phyloP scores from a whole-genome alignment of 2,113 vertebrate genomes.

The Mesembrinibis cayennensis region DNA sequence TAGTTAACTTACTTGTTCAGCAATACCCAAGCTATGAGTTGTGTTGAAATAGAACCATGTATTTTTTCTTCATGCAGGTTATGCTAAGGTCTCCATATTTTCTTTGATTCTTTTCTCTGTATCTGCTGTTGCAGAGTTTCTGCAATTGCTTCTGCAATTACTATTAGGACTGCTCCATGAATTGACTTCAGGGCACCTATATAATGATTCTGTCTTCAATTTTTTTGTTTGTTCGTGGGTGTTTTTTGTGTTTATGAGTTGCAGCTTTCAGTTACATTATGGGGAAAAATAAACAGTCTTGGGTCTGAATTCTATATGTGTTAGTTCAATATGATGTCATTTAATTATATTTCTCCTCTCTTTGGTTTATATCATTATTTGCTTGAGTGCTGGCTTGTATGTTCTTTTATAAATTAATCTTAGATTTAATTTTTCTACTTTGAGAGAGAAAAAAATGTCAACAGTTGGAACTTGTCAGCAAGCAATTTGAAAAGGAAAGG shows the following conservation, averaged over 20 bases:
- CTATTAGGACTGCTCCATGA: neutral
- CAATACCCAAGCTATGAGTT: neutral
- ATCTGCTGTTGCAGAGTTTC: neutral
- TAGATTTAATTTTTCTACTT: slow-evolving; percentile 21
- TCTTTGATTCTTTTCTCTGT: neutral
- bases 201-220: neutral
- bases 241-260: neutral
- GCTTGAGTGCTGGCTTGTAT: neutral
- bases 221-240: neutral
- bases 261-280: neutral
- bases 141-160: neutral
- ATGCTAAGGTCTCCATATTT: neutral
- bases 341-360: neutral
- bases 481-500: slow-evolving; percentile 80
- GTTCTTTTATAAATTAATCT: neutral
- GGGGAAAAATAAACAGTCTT: neutral
- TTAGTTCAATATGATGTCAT: neutral
- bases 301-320: neutral
- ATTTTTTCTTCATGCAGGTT: neutral
- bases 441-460: slow-evolving; percentile 75
- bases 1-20: neutral
- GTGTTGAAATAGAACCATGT: neutral
- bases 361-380: neutral
- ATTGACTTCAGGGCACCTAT: neutral
- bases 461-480: slow-evolving; percentile 77